Evolutionary conservation across 2,888 invertebrate genomes (phyloP), one percentile per base, ranked within the genome.

Genomic region (Pantelozetes paolii): DNA sequence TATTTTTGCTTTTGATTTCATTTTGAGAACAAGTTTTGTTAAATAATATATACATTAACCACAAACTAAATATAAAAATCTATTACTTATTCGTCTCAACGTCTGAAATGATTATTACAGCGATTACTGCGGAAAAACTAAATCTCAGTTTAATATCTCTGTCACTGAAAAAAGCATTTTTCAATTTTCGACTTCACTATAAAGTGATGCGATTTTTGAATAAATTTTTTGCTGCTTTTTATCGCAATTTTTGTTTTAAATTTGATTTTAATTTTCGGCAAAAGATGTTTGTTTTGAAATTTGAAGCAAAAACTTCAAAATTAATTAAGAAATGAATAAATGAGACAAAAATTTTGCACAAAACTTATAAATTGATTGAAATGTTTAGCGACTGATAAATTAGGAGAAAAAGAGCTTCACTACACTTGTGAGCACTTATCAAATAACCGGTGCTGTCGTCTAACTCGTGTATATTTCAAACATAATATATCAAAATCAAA

Each of bases 401-500:
- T 57, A 1, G 20, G 6, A 23, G 8, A 23, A 20, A 6, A 9
- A 54, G 28, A 26, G 48, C 48, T 48, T 20, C 48, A 20, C 48
- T 45, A 11, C 18, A 15, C 15, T 18, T 45, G 15, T 15, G 15
- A 45, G 45, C 28, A 64, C 64, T 64, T 64, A 64, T 64, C 64
- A 64, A 64, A 64, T 40, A 40, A 32, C 64, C 36, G 36, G 23
- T 62, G n/a, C 9, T 26, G 23, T 64, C 23, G 36, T 64, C 36
- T 40, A 40, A 64, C 64, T 64, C 57, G 57, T 57, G 57, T 57
- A 57, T 28, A 57, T 57, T 57, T 30, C 40, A 23, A 64, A 36
- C 30, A 64, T 64, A 64, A 64, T 64, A 64, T 32, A 64, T 64
- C 64, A 40, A 64, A 62, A 64, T 40, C 64, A 40, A 64, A 64